Percentiles rank a stretch among this genome's conserved stretches.
These are phyloP conservation scores for Probaryconus sp. DNA, from an alignment of 1,140 invertebrate species.

Conservation along the genomic window DNA sequence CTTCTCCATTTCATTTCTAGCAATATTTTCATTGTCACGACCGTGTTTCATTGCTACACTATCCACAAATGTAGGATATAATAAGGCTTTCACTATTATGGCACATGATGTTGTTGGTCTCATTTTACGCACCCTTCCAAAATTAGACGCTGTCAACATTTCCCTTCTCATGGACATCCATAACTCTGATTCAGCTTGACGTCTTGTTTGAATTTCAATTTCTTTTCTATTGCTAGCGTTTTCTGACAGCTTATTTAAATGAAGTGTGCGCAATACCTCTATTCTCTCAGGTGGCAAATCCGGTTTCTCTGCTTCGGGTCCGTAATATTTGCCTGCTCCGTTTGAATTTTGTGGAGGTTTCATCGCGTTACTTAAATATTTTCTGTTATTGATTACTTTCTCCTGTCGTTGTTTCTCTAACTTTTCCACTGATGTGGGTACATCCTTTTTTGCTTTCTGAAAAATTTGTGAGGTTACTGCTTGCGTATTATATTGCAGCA, in stretches of 20 bases:
- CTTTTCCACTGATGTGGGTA: neutral
- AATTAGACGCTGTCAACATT: conserved; percentile 70
- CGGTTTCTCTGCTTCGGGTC: conserved; percentile 26
- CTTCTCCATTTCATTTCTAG: conserved; percentile 56
- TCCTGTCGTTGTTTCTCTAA: conserved; percentile 2
- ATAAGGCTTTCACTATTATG: conserved; percentile 50
- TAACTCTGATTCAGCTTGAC: conserved; percentile 56
- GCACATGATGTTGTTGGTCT: conserved; percentile 43
- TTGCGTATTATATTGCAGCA: conserved; percentile 58
- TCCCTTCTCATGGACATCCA: conserved; percentile 63
- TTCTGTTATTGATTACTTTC: neutral
- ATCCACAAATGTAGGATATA: conserved; percentile 52
- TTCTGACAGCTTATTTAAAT: conserved; percentile 12
- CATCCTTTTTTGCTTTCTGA: neutral
- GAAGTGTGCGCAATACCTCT: neutral
- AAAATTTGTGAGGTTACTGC: conserved; percentile 2
- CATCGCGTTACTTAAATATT: neutral
- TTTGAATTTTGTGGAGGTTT: neutral
- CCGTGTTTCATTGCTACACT: conserved; percentile 60
- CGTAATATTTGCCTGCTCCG: conserved; percentile 48
- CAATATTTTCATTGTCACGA: conserved; percentile 63
- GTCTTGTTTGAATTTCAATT: conserved; percentile 58
- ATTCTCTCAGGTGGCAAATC: conserved; percentile 15
- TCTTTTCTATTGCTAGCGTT: conserved; percentile 12
- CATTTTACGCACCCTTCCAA: conserved; percentile 66